Percentiles rank a stretch among this genome's conserved stretches.
Evolutionary conservation across 2,888 invertebrate species (phyloP).

Genomic region (Stratiomys singularior): DNA sequence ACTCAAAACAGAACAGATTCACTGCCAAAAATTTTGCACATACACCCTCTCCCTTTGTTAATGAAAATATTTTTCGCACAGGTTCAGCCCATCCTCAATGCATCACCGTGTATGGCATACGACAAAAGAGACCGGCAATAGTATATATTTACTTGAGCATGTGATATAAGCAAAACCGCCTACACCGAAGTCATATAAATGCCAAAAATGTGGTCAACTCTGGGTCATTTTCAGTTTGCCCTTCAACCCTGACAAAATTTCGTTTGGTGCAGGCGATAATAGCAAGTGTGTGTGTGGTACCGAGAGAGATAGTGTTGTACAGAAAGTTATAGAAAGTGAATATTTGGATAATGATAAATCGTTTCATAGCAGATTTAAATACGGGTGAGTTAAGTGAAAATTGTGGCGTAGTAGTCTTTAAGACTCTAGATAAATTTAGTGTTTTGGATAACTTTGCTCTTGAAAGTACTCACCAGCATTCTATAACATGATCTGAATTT

Average conservation of each 20-base stretch:
- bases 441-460: no score
- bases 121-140: background rate
- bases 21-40: background rate
- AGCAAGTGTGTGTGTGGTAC: constrained; percentile 3
- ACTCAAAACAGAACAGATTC: no score
- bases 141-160: background rate
- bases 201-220: constrained; percentile 31
- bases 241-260: background rate
- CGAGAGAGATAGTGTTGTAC: constrained; percentile 9
- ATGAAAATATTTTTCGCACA: background rate
- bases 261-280: background rate
- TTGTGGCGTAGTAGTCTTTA: background rate
- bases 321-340: background rate
- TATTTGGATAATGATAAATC: constrained; percentile 49
- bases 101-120: background rate
- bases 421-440: no score
- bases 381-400: constrained; percentile 45
- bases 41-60: background rate
- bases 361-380: constrained; percentile 51
- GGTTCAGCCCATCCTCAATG: background rate
- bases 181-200: constrained; percentile 39
- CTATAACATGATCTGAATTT: background rate
- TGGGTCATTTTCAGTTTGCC: constrained; percentile 40
- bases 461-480: no score
- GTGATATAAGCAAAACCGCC: constrained; percentile 22